These are phyloP conservation scores for Lytechinus pictus DNA, from an alignment of 35 echinoderm and acorn worm species.

Conservation along the genomic window DNA sequence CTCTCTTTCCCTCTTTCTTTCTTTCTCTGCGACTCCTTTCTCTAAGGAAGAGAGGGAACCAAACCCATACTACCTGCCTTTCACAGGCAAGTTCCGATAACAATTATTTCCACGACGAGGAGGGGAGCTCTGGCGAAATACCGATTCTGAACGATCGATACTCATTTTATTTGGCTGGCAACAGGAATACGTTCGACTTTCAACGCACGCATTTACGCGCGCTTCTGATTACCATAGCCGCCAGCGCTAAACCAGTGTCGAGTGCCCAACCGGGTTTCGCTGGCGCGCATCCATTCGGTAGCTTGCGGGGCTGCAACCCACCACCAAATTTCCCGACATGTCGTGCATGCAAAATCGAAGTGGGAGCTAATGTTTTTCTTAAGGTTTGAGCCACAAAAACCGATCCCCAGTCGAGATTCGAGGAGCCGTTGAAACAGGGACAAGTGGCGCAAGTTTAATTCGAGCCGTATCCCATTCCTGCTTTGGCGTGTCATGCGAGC, in stretches of 20 bases:
- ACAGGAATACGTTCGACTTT: slow-evolving; percentile 56
- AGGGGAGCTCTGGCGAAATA: slow-evolving; percentile 55
- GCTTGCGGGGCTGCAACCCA: slow-evolving; percentile 41
- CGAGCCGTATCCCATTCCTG: slow-evolving; percentile 2
- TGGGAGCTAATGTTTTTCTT: slow-evolving; percentile 34
- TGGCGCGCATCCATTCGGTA: slow-evolving; percentile 13
- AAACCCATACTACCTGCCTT: slow-evolving; percentile 9
- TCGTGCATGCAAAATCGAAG: slow-evolving; percentile 53
- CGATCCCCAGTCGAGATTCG: slow-evolving; percentile 6
- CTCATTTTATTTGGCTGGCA: slow-evolving; percentile 52
- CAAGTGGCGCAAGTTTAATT: slow-evolving; percentile 43
- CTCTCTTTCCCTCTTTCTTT: background rate
- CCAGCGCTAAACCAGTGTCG: slow-evolving; percentile 38
- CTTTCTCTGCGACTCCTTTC: background rate
- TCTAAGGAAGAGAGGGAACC: background rate
- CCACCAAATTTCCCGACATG: slow-evolving; percentile 45
- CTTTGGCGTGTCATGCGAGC: slow-evolving; percentile 19
- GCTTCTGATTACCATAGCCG: slow-evolving; percentile 30
- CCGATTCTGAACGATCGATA: slow-evolving; percentile 50
- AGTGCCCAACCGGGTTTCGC: slow-evolving; percentile 3
- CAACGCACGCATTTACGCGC: slow-evolving; percentile 49
- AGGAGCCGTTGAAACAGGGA: slow-evolving; percentile 42
- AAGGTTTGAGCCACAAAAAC: background rate
- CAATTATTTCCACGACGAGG: slow-evolving; percentile 52
- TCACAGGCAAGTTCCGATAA: slow-evolving; percentile 28